A percentile compares a stretch with the other conserved stretches of the same genome.
Conservation (phyloP, 2,888 invertebrate genomes). For the Thereva unica region DNA sequence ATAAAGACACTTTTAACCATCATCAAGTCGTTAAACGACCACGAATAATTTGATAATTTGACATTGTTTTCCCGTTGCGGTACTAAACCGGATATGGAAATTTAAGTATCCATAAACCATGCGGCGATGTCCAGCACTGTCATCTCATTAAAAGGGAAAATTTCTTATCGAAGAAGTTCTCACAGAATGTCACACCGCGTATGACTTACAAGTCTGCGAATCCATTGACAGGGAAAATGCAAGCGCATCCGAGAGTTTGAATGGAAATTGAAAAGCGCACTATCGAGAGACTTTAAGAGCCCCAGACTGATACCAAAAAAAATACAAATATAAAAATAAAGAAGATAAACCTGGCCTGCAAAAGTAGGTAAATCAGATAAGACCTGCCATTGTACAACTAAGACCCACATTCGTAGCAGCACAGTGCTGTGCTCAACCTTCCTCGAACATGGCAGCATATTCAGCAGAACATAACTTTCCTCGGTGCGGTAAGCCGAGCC, state of each 20-base stretch:
- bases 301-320: conserved; percentile 27
- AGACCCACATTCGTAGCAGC: conserved; percentile 36
- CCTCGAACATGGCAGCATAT: background rate
- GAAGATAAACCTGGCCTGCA: conserved; percentile 40
- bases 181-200: conserved; percentile 34
- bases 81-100: conserved; percentile 29
- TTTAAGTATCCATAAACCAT: conserved; percentile 29
- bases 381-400: conserved; percentile 37
- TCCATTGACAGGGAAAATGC: conserved; percentile 33
- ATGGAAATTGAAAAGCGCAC: conserved; percentile 25
- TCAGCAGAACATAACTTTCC: conserved; percentile 31
- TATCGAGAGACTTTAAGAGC: conserved; percentile 10
- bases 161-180: conserved; percentile 34
- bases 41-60: too few relatives aligned
- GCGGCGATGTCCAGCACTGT: background rate
- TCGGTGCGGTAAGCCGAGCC: conserved; percentile 3
- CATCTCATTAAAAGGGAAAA: conserved; percentile 28
- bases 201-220: conserved; percentile 30
- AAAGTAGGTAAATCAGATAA: conserved; percentile 43
- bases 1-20: too few relatives aligned
- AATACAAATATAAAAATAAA: background rate
- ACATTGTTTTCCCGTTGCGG: background rate
- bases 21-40: too few relatives aligned
- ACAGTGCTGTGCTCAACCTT: background rate
- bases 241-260: conserved; percentile 8